phyloP scores from a whole-genome alignment of 2,113 vertebrate species.

The Ondatra zibethicus region DNA sequence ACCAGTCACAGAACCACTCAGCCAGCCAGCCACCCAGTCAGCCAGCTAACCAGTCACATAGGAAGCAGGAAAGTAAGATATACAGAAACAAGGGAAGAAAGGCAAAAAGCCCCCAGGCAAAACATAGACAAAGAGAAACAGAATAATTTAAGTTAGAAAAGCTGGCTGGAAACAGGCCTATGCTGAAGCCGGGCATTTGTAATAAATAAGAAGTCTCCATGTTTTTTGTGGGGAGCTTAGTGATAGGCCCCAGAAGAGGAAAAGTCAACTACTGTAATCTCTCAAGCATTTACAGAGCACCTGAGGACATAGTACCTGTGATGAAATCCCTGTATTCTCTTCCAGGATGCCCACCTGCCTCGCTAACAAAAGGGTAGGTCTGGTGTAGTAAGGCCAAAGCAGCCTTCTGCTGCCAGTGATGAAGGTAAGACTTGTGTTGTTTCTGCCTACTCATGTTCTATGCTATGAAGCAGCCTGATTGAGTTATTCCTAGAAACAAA shows the following conservation, averaged over 20 bases:
- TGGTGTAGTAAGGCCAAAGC: not conserved
- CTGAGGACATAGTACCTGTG: not conserved
- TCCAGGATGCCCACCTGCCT: not conserved
- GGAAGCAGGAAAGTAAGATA: no score
- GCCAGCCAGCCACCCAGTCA: no score
- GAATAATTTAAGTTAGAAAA: no score
- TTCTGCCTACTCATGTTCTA: not conserved
- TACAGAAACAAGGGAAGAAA: no score
- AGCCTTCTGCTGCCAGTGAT: not conserved
- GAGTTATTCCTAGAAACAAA: not conserved
- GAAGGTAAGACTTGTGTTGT: fast-evolving
- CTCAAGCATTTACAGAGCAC: not conserved
- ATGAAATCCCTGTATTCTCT: not conserved
- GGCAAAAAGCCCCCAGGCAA: no score
- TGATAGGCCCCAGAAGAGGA: no score
- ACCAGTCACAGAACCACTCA: no score
- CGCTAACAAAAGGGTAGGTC: not conserved
- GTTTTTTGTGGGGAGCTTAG: no score
- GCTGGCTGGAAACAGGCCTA: no score
- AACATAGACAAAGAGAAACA: no score
- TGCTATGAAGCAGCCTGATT: not conserved
- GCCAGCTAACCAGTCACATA: not conserved
- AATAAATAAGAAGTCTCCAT: no score
- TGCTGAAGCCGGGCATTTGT: no score
- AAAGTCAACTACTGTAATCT: not conserved